Percentiles rank a stretch among this genome's conserved stretches.
Evolutionary conservation across 2,888 invertebrate genomes (phyloP).

Genomic region (Theretra japonica): DNA sequence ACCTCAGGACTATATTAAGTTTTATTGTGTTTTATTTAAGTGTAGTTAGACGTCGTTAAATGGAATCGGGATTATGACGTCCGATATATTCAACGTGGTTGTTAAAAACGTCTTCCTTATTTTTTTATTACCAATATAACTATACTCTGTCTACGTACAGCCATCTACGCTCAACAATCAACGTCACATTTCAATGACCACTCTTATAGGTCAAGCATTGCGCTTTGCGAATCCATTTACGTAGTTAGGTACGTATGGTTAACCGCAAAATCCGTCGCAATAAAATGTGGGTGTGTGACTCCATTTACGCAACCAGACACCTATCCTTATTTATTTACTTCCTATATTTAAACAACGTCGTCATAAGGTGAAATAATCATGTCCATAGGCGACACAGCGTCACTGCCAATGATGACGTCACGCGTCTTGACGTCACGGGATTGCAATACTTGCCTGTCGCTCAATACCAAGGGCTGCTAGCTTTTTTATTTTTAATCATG

Average conservation of each 20-base stretch:
- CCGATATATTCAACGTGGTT: not conserved
- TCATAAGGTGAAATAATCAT: not conserved
- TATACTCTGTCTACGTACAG: not conserved
- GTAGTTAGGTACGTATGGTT: not conserved
- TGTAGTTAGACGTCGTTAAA: not conserved
- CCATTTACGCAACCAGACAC: not conserved
- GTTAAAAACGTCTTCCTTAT: not conserved
- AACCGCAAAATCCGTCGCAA: not conserved
- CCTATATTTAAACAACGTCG: conserved; percentile 20
- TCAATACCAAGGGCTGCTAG: conserved; percentile 43
- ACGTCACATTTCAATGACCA: not conserved
- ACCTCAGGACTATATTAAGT: not conserved
- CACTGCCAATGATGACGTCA: conserved; percentile 17
- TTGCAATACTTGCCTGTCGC: conserved; percentile 39
- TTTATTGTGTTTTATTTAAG: not conserved
- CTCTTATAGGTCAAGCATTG: not conserved
- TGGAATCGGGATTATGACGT: not conserved
- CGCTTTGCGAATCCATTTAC: not conserved
- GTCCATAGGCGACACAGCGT: not conserved
- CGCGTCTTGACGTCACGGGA: conserved; percentile 33
- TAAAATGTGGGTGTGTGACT: conserved; percentile 7
- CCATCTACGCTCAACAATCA: not conserved
- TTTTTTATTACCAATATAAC: not conserved
- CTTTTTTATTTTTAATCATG: conserved; percentile 44
- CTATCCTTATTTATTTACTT: conserved; percentile 9